phyloP scores from a whole-genome alignment of 2,888 invertebrate genomes.

The Odontocerum albicorne region DNA sequence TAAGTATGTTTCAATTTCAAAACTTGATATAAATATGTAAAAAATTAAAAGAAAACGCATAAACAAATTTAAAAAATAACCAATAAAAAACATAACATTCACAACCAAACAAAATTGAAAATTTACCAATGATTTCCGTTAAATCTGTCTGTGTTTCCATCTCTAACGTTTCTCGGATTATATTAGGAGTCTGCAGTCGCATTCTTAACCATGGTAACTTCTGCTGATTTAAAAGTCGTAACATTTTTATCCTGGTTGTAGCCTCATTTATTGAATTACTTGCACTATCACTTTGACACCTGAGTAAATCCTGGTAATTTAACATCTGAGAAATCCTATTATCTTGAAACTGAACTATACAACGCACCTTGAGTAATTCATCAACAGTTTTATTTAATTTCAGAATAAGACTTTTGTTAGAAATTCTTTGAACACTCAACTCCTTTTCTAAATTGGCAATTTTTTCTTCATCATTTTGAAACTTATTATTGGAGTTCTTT shows the following conservation, averaged over 20 bases:
- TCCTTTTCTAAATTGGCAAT: constrained; percentile 7
- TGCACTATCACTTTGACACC: background rate
- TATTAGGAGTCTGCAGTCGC: background rate
- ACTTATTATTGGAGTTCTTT: background rate
- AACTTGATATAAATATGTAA: no score
- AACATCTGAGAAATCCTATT: constrained; percentile 8
- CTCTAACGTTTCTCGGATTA: background rate
- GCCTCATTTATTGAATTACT: constrained; percentile 5
- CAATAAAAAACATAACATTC: background rate
- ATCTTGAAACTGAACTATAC: constrained; percentile 1
- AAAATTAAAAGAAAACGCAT: constrained; percentile 3
- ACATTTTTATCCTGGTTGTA: background rate
- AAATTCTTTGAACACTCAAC: constrained; percentile 8
- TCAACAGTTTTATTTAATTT: constrained; percentile 5
- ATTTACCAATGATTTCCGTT: constrained; percentile 8
- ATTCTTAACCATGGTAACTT: background rate
- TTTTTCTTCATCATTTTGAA: constrained; percentile 3
- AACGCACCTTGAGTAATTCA: constrained; percentile 4
- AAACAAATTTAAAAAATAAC: background rate
- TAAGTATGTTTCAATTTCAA: no score
- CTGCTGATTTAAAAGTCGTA: background rate
- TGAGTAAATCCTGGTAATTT: constrained; percentile 8
- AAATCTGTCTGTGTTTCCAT: constrained; percentile 12
- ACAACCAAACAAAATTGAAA: background rate
- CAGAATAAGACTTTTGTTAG: constrained; percentile 5